Conservation (phyloP, 2,888 invertebrate species). For the Cyclophora punctaria region DNA sequence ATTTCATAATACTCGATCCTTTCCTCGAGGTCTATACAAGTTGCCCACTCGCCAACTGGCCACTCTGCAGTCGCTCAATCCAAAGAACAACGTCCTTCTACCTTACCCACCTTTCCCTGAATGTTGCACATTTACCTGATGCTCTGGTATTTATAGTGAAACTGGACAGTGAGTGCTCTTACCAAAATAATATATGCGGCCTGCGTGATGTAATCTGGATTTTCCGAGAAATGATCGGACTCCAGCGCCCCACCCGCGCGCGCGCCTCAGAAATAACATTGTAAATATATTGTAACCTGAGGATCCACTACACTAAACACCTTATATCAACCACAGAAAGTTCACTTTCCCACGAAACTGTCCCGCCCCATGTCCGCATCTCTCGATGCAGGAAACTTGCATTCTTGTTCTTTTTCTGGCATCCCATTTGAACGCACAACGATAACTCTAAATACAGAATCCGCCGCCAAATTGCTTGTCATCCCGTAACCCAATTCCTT, state of each 20-base stretch:
- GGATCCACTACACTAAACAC: slow-evolving; percentile 4
- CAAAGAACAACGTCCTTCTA: too few species aligned
- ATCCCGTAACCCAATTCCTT: slow-evolving; percentile 23
- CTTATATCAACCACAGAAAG: slow-evolving; percentile 8
- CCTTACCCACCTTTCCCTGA: neutral
- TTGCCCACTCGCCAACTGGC: too few species aligned
- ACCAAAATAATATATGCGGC: slow-evolving; percentile 32
- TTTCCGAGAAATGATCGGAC: slow-evolving; percentile 41
- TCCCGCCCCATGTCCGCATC: slow-evolving; percentile 5
- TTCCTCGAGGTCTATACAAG: too few species aligned
- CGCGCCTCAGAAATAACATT: slow-evolving; percentile 41
- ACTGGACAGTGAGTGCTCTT: slow-evolving; percentile 21
- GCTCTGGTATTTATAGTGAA: slow-evolving; percentile 14
- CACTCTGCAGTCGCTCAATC: too few species aligned
- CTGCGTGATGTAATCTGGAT: slow-evolving; percentile 34
- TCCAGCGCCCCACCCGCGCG: slow-evolving; percentile 44
- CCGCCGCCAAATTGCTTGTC: slow-evolving; percentile 16
- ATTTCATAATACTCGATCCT: too few species aligned
- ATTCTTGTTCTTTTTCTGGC: slow-evolving; percentile 32
- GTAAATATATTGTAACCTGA: slow-evolving; percentile 18
- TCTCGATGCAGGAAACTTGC: slow-evolving; percentile 37
- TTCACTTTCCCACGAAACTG: slow-evolving; percentile 2
- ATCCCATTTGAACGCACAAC: slow-evolving; percentile 17
- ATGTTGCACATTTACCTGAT: slow-evolving; percentile 3
- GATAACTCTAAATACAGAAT: slow-evolving; percentile 18